Percentiles rank a stretch among this genome's conserved stretches.
Evolutionary conservation across 2,888 invertebrate species (phyloP).

Genomic region (Pasiphila rectangulata): DNA sequence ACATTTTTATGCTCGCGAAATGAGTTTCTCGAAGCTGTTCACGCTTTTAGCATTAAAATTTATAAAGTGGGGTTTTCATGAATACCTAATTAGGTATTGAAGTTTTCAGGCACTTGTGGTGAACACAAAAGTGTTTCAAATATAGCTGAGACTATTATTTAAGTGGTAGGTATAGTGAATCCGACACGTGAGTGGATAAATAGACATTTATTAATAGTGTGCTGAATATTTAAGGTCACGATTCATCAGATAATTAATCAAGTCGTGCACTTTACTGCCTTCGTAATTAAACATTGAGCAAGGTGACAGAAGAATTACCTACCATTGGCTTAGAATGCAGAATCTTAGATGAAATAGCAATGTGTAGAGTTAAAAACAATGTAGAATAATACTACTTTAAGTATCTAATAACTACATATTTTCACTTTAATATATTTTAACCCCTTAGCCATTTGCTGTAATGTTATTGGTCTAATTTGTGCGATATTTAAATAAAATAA

Average conservation of each 20-base stretch:
- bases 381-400: too few relatives aligned
- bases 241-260: background rate
- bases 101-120: background rate
- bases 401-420: too few relatives aligned
- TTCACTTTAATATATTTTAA: too few relatives aligned
- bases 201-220: background rate
- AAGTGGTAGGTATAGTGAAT: too few relatives aligned
- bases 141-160: too few relatives aligned
- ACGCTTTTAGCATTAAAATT: conserved; percentile 17
- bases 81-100: conserved; percentile 5
- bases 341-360: too few relatives aligned
- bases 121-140: background rate
- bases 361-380: too few relatives aligned
- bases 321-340: background rate
- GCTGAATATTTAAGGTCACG: background rate
- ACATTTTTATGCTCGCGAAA: conserved; percentile 48
- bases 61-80: conserved; percentile 20
- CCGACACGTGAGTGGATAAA: background rate
- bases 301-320: background rate
- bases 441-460: too few relatives aligned
- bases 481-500: too few relatives aligned
- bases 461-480: too few relatives aligned
- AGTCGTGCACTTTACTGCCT: conserved; percentile 1
- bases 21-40: conserved; percentile 29
- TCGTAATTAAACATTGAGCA: conserved; percentile 1